Evolutionary conservation across 2,113 vertebrate genomes (phyloP).

Genomic region (Hippocampus abdominalis): DNA sequence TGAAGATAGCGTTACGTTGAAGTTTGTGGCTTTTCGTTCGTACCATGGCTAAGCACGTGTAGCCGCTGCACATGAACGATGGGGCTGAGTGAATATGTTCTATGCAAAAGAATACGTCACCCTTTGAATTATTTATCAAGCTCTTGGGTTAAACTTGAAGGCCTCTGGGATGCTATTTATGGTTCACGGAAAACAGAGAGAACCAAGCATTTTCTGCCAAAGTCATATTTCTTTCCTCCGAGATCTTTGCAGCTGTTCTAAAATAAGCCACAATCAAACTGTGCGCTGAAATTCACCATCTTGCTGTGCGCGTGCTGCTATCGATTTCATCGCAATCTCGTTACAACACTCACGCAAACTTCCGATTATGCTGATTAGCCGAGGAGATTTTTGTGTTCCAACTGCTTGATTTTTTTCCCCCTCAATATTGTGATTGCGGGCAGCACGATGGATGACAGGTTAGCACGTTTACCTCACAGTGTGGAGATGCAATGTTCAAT

Average conservation of each 20-base stretch:
- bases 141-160: slow-evolving; percentile 14
- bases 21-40: neutral
- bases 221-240: neutral
- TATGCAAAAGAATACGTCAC: slow-evolving; percentile 25
- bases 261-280: neutral
- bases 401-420: neutral
- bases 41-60: slow-evolving; percentile 6
- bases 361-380: neutral
- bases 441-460: too few relatives aligned
- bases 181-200: neutral
- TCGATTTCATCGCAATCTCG: neutral
- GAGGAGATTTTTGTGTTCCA: neutral
- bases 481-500: too few relatives aligned
- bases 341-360: neutral
- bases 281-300: neutral
- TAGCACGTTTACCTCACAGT: too few relatives aligned
- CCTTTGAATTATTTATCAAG: slow-evolving; percentile 42
- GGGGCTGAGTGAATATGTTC: neutral
- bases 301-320: neutral
- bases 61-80: neutral
- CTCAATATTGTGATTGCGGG: too few relatives aligned
- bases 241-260: neutral
- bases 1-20: slow-evolving; percentile 9
- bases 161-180: neutral
- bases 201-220: neutral